phyloP scores from a whole-genome alignment of 2,113 vertebrate genomes.

The Felis chaus region DNA sequence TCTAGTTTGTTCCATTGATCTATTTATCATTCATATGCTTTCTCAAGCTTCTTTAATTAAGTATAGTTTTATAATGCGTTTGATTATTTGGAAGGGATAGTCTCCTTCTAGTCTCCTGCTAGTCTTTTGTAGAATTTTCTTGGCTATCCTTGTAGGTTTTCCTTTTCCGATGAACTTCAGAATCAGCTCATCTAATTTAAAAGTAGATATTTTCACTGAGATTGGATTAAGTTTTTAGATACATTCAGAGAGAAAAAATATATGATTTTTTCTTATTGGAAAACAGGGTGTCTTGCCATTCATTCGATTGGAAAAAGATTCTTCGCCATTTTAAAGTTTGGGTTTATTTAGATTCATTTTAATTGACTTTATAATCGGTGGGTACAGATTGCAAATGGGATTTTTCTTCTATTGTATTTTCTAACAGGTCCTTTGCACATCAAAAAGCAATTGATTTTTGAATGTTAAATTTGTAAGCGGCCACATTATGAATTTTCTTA shows the following conservation, averaged over 20 bases:
- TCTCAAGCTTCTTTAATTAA: not conserved
- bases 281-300: not conserved
- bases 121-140: not conserved
- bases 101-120: not conserved
- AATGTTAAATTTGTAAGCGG: not conserved
- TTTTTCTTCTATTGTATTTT: slow-evolving; percentile 18
- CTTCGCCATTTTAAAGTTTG: not conserved
- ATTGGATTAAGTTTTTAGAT: not conserved
- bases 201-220: not conserved
- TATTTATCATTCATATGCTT: not conserved
- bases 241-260: not conserved
- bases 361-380: slow-evolving; percentile 9
- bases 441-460: not conserved
- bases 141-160: not conserved
- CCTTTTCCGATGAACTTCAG: not conserved
- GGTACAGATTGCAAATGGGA: not conserved
- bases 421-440: not conserved
- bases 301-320: not conserved
- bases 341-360: slow-evolving; percentile 21
- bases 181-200: slow-evolving; percentile 12
- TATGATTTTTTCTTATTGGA: not conserved
- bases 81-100: slow-evolving; percentile 21
- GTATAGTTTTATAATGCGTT: not conserved
- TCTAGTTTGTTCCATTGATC: slow-evolving; percentile 15
- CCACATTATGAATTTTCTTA: not conserved